Base-by-base conservation (phyloP, 2,888 invertebrate species). In the Germaria angustata region DNA sequence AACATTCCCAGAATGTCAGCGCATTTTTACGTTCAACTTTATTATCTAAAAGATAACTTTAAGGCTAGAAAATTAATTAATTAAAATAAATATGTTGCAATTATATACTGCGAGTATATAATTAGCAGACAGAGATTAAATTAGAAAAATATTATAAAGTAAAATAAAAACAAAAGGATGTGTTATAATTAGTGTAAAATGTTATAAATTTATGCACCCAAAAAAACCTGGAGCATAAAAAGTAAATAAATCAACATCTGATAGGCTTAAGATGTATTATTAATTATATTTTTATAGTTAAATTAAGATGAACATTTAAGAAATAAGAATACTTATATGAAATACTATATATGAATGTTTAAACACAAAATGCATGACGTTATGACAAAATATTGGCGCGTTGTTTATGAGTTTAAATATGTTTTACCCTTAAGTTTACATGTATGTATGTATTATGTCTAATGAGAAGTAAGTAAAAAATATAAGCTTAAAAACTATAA, bases 271-370 rank as follows among this genome's bases (percentile, higher is more conserved):
- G n/a, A 28, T 5, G 28, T 28, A 81, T 51, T 73, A 75, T 79
- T 79, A 84, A 84, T 85, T 85, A 84, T 85, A 85, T 85, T 85
- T 85, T 85, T 85, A 82, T 84, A 85, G 80, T 78, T 83, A 81
- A 73, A 61, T 66, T 83, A 84, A 83, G 80, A n/a, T n/a, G n/a
- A 20, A 53, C 28, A 6, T 5, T 28, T 5, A 28, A 28, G 3
- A 28, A 28, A 28, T 28, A 59, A 9, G 9, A 24, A 24, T n/a
- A n/a, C n/a, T n/a, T n/a, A n/a, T n/a, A n/a, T n/a, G 13, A 51
- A 39, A 17, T 44, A 2, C 32, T 71, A 59, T 34, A 39, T 15
- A 32, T 17, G 46, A 41, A 57, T 32, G 41, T 24, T 34, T 36
- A 59, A n/a, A n/a, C n/a, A n/a, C n/a, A n/a, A 36, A 55, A 32